Evolutionary conservation across 2,888 invertebrate species (phyloP), one percentile per base, ranked within the genome.

Genomic region (Amphipoea oculea): DNA sequence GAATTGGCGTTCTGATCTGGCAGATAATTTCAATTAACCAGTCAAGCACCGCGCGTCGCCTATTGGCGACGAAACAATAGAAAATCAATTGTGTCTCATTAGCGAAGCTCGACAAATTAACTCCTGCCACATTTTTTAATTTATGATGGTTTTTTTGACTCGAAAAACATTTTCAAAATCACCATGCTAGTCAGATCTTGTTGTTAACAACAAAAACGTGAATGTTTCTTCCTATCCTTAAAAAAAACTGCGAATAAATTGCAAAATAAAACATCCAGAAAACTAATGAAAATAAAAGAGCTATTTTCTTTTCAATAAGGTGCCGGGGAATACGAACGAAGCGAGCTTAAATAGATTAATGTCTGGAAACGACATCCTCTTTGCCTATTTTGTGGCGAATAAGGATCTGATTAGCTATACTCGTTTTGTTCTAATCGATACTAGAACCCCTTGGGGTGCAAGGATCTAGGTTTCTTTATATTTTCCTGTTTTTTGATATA

Each of bases 321-420:
- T 76, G 76, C 76, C 54, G 62, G 66, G 20, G 51, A 77, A 81
- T 78, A 51, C 81, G 81, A 66, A 60, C 62, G 82, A 40, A 70
- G 60, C 42, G 36, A 45, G 63, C 66, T 83, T 82, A 83, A 83
- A 82, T 73, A 82, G 83, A 83, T 82, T 76, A 75, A 70, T 73
- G 73, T 76, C 83, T 70, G 29, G 60, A 20, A 23, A n/a, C 54
- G 77, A 73, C 29, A 29, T 70, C 36, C 63, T 76, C 48, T 82
- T 82, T 83, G 86, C 86, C 82, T 83, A 86, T 83, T 83, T 83
- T 86, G 73, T 82, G 76, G 76, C 11, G 68, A 14, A 57, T 48
- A 72, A 72, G 54, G 82, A 85, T 85, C 82, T 68, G 75, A 85
- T 82, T 85, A 85, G 82, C 54, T 20, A 12, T 48, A 29, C 23